Percentiles rank a stretch among this genome's conserved stretches.
These are phyloP conservation scores for Salticus scenicus DNA, from an alignment of 2,888 invertebrate genomes.

Conservation along the genomic window DNA sequence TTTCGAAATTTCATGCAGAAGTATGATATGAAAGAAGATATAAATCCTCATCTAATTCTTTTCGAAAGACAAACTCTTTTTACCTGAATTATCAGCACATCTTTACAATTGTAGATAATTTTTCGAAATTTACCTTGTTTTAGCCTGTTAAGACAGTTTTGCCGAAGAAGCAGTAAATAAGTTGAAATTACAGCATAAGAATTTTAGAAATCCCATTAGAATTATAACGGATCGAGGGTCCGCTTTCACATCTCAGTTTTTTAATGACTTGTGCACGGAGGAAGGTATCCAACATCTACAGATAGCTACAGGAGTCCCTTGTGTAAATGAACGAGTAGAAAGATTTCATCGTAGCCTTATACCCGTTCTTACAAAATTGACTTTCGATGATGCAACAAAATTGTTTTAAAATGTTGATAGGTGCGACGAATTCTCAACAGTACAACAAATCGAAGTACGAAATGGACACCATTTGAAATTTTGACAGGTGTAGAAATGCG, in stretches of 20 bases:
- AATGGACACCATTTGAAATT: constrained; percentile 5
- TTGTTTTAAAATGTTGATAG: not conserved
- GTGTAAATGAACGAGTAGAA: not conserved
- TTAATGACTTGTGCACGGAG: not conserved
- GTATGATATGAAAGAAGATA: too few relatives aligned
- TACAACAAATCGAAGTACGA: not conserved
- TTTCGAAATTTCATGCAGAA: too few relatives aligned
- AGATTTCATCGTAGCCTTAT: not conserved
- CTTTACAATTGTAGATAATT: not conserved
- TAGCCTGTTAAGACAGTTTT: not conserved
- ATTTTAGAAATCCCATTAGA: constrained; percentile 19
- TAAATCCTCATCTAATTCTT: too few relatives aligned
- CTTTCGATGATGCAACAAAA: too few relatives aligned
- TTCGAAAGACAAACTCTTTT: too few relatives aligned
- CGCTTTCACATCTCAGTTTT: not conserved
- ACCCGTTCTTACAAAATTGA: too few relatives aligned
- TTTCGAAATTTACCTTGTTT: constrained; percentile 19
- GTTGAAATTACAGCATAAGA: too few relatives aligned
- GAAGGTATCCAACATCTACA: constrained; percentile 14
- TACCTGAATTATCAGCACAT: constrained; percentile 25
- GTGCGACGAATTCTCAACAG: not conserved
- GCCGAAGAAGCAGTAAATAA: not conserved
- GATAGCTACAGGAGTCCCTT: not conserved
- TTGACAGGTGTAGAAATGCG: constrained; percentile 14
- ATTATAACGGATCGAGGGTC: constrained; percentile 9